Evolutionary conservation across 2,113 vertebrate species (phyloP), one percentile per base, ranked within the genome.

Genomic region (Leptocoma aspasia): DNA sequence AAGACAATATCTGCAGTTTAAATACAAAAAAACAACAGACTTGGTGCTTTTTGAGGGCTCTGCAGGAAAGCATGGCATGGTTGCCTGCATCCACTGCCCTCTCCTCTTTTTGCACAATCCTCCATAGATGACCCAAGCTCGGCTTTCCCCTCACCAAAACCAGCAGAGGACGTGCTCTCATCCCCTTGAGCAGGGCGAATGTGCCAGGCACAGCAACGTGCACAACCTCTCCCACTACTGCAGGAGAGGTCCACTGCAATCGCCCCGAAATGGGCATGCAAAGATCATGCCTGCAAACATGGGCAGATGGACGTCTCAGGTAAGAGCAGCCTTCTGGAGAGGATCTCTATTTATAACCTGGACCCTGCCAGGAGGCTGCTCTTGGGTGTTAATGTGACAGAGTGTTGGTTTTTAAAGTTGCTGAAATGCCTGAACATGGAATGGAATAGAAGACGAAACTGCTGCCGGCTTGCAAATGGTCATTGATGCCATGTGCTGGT

Each of bases 371-470:
- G 87, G 89, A 82, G 82, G 23, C 69, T 57, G 41, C 35, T 89
- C 77, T 50, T 45, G 79, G 91, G 97, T 96, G 97, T 92, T 98
- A 97, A 97, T 97, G 95, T 97, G 97, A 95, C 92, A 95, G 93
- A 91, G 95, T 86, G 89, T 81, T 97, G 94, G 82, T 97, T 97
- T 97, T 94, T 96, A 95, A 90, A 94, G 80, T 82, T 4, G 0
- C 78, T 89, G 86, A 89, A 92, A 94, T 95, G 89, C 92, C 94
- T 96, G 82, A 94, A 92, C 94, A 89, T 26, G 19, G 83, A 92
- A 90, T 20, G 20, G 80, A 87, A 41, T 64, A 94, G 92, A 97
- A 97, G 91, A 91, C 41, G 93, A 96, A 93, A 87, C 94, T 35
- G 5, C 63, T 26, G 47, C 86, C 73, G 82, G 68, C 80, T 95